A percentile compares a stretch with the other conserved stretches of the same genome.
Evolutionary conservation across 2,888 invertebrate species (phyloP).

Genomic region (Noctua fimbriata): DNA sequence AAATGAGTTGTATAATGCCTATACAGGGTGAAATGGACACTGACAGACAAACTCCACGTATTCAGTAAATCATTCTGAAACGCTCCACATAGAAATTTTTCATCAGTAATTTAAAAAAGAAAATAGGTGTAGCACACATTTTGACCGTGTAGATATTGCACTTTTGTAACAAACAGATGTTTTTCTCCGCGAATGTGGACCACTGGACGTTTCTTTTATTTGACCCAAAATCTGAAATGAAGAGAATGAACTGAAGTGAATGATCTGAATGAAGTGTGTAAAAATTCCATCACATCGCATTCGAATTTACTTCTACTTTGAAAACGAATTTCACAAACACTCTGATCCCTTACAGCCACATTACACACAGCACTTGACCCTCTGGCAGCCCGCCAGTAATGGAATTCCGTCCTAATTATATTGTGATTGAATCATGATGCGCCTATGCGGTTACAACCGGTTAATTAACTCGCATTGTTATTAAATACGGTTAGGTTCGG

Average conservation of each 20-base stretch:
- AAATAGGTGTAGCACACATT: background rate
- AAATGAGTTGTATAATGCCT: slow-evolving; percentile 6
- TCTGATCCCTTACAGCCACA: background rate
- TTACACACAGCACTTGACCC: slow-evolving; percentile 9
- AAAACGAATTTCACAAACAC: background rate
- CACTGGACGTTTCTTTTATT: no score
- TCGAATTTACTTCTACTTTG: background rate
- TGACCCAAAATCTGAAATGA: no score
- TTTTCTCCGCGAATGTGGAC: no score
- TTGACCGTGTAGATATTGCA: background rate
- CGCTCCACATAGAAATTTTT: background rate
- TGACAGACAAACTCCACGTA: no score
- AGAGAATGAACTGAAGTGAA: no score
- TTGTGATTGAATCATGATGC: slow-evolving; percentile 40
- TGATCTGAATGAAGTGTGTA: no score
- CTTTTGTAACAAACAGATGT: no score
- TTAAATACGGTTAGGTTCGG: slow-evolving; percentile 8
- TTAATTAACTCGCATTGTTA: slow-evolving; percentile 41
- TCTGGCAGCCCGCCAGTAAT: slow-evolving; percentile 34
- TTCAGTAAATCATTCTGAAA: no score
- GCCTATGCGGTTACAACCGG: slow-evolving; percentile 20
- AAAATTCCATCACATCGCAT: no score
- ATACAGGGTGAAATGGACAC: no score
- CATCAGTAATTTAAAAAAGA: background rate
- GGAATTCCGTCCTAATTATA: slow-evolving; percentile 42